A percentile compares a stretch with the other conserved stretches of the same genome.
phyloP scores from a whole-genome alignment of 2,797 vertebrate genomes.

The Tapera naevia region DNA sequence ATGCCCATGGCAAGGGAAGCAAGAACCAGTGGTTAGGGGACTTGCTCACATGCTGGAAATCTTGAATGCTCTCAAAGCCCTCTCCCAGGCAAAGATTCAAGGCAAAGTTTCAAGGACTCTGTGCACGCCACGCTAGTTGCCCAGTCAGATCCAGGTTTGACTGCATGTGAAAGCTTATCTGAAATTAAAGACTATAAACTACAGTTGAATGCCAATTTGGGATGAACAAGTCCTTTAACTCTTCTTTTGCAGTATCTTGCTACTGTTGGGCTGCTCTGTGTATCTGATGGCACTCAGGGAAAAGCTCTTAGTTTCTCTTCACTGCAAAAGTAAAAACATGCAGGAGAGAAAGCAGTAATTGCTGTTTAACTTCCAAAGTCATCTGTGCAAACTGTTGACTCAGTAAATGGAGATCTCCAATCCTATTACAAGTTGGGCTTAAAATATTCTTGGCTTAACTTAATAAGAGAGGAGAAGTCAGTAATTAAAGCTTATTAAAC shows the following conservation, averaged over 20 bases:
- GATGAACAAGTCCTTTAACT: neutral
- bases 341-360: conserved; percentile 2
- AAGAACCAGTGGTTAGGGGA: neutral
- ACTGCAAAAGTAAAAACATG: neutral
- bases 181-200: neutral
- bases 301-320: neutral
- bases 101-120: neutral
- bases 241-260: neutral
- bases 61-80: neutral
- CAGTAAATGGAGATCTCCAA: conserved; percentile 1
- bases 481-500: conserved; percentile 26
- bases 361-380: neutral
- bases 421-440: neutral
- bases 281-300: neutral
- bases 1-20: neutral
- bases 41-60: neutral
- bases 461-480: neutral
- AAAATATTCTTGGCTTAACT: conserved; percentile 6
- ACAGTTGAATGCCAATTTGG: neutral
- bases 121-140: neutral
- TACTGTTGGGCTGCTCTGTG: neutral
- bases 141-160: neutral
- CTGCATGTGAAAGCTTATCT: neutral
- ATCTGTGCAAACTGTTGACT: neutral
- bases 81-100: neutral